phyloP scores from a whole-genome alignment of 2,113 vertebrate genomes.

The Anarhynchus alexandrinus region DNA sequence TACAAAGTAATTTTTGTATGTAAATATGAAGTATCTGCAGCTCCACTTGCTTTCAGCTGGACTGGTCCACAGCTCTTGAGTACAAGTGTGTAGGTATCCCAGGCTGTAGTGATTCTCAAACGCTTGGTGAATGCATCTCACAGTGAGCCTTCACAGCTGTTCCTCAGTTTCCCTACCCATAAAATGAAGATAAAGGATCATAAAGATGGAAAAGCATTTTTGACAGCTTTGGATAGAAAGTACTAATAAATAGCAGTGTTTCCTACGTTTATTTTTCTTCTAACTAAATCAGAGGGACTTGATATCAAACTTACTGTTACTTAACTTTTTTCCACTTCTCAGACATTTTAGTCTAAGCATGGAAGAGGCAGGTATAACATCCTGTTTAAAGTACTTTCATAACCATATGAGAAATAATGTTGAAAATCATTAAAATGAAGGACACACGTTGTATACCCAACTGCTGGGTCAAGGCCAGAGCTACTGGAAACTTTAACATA shows the following conservation, averaged over 20 bases:
- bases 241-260: not conserved
- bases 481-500: conserved; percentile 55
- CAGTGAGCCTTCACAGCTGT: not conserved
- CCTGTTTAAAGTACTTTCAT: not conserved
- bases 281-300: not conserved
- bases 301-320: not conserved
- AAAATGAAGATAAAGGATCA: not conserved
- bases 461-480: conserved; percentile 42
- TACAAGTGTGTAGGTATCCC: not conserved
- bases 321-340: not conserved
- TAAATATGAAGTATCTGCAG: not conserved
- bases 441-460: conserved; percentile 38
- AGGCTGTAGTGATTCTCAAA: not conserved
- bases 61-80: not conserved
- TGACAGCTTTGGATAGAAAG: not conserved
- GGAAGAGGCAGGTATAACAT: not conserved
- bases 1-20: not conserved
- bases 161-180: not conserved
- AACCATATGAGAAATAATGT: conserved; percentile 7
- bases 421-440: conserved; percentile 57
- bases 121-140: not conserved
- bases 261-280: not conserved
- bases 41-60: not conserved
- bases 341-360: not conserved
- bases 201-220: not conserved